Conservation (phyloP, 2,113 vertebrate genomes). For the Malurus alboscapulatus region DNA sequence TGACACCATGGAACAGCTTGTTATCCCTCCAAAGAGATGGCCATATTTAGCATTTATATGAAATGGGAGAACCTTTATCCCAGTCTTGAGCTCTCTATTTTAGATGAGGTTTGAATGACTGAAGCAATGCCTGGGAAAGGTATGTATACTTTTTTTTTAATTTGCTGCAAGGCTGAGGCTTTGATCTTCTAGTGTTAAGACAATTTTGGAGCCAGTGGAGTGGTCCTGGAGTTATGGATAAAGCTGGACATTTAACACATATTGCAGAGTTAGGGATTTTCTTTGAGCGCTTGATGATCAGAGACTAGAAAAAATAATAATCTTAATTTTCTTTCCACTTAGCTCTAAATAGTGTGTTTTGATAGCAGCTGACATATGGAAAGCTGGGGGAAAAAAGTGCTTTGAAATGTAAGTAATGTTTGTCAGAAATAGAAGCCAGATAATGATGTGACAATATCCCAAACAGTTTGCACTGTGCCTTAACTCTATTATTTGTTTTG, state of each 20-base stretch:
- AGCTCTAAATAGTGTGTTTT: not conserved
- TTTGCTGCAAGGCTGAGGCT: not conserved
- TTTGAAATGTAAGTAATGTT: constrained; percentile 3
- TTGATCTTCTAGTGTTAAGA: not conserved
- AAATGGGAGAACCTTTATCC: not conserved
- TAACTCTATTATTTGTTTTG: constrained; percentile 24
- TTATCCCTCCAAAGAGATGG: not conserved
- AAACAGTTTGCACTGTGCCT: not conserved
- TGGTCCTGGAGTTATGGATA: not conserved
- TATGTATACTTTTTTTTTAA: not conserved
- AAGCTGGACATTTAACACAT: not conserved
- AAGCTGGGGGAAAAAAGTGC: not conserved
- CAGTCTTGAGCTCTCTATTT: not conserved
- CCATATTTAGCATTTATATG: not conserved
- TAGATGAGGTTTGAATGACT: not conserved
- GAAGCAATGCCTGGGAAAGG: not conserved
- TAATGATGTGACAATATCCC: constrained; percentile 3
- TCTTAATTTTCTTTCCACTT: not conserved
- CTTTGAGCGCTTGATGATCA: not conserved
- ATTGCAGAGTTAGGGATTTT: not conserved
- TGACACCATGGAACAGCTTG: not conserved
- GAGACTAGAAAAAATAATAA: not conserved
- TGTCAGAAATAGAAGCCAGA: constrained; percentile 9
- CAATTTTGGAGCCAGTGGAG: not conserved
- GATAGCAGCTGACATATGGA: constrained; percentile 29